Evolutionary conservation across 1,140 invertebrate genomes (phyloP), one percentile per base, ranked within the genome.

Genomic region (Eupeodes corollae): DNA sequence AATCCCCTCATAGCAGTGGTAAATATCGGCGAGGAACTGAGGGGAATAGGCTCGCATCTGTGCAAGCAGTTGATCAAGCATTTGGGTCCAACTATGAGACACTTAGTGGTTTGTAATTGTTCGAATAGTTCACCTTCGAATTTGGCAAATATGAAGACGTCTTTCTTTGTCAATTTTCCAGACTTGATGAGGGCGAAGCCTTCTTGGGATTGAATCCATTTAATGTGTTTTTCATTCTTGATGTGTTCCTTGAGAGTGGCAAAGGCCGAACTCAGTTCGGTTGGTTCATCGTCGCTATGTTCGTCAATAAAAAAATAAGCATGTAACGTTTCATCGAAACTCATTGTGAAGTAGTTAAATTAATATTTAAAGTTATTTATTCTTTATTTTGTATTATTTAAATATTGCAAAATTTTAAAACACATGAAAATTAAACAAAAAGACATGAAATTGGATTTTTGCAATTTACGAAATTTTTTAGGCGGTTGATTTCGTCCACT

Each of bases 1-100:
- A 90, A 60, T 43, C 79, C 78, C 54, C 80, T 76, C 89, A 93
- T 91, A 1, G 86, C 82, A 33, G 86, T 76, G 19, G 83, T 87
- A 57, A 79, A 88, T 11, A 91, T 74, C n/a, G 89, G 87, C 54
- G 76, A 78, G 2, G 71, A 74, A 14, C 79, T 81, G 49, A 79
- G 74, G 1, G 88, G 89, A 47, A 93, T 81, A n/a, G 82, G 71
- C 53, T 79, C 72, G 14, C 77, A 77, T 57, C 81, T 77, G 14
- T 75, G 73, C 38, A 91, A 68, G 58, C 86, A 91, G 44, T 78
- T 75, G 11, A 86, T 69, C n/a, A 92, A 63, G 61, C 87, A 91
- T 33, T 77, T 74, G 11, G 89, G 86, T 1, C 88, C 88, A 47
- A 90, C 67, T 46, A 92, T 74, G 75, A 79, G 69, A 49, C 80